phyloP scores from a whole-genome alignment of 2,797 vertebrate species.

The Pygocentrus nattereri region DNA sequence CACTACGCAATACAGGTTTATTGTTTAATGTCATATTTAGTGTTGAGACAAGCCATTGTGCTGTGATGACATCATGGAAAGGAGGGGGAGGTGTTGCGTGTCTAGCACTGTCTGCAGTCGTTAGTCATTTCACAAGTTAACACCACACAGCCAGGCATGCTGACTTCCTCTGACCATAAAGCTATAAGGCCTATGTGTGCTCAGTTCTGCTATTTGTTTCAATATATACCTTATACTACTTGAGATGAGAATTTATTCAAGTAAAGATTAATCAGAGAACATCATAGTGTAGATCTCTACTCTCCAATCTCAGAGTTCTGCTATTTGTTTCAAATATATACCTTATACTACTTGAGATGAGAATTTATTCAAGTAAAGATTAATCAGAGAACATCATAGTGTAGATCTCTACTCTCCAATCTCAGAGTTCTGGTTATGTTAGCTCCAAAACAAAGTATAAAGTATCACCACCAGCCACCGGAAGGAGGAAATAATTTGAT shows the following conservation, averaged over 20 bases:
- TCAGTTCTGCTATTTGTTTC: not conserved
- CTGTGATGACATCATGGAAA: conserved; percentile 17
- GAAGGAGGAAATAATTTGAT: not conserved
- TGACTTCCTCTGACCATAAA: conserved; percentile 36
- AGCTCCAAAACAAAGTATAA: not conserved
- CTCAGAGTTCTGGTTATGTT: not conserved
- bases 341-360: not conserved
- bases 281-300: not conserved
- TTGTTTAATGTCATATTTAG: not conserved
- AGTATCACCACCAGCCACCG: not conserved
- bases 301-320: not conserved
- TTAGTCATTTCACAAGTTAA: conserved; percentile 44
- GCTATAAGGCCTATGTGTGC: not conserved
- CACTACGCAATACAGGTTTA: no score
- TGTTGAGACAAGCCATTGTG: conserved; percentile 10
- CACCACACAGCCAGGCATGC: not conserved
- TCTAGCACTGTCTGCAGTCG: conserved; percentile 11
- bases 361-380: not conserved
- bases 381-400: not conserved
- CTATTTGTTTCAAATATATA: not conserved
- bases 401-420: not conserved
- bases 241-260: conserved; percentile 1
- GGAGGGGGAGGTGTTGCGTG: not conserved
- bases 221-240: not conserved
- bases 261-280: not conserved